Evolutionary conservation across 2,888 invertebrate genomes (phyloP).

Genomic region (Ennomos erosarius): DNA sequence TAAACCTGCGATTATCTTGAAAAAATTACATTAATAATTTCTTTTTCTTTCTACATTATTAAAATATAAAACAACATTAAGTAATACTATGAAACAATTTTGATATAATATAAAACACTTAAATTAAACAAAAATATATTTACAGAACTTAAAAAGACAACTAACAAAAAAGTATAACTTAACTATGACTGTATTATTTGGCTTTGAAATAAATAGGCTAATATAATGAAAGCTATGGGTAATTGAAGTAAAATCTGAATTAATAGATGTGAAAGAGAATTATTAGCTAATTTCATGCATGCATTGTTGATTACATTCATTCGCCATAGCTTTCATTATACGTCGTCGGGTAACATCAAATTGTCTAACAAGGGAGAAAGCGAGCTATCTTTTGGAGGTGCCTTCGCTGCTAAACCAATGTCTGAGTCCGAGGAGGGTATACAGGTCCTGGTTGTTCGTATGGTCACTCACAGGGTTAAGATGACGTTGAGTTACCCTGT

Average conservation of each 20-base stretch:
- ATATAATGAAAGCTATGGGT: slow-evolving; percentile 81
- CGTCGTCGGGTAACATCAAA: slow-evolving; percentile 83
- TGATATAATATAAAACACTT: slow-evolving; percentile 77
- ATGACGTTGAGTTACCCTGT: slow-evolving; percentile 60
- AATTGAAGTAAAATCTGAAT: slow-evolving; percentile 35
- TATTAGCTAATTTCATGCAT: slow-evolving; percentile 25
- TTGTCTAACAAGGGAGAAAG: slow-evolving; percentile 62
- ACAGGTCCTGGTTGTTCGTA: slow-evolving; percentile 71
- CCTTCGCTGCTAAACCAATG: slow-evolving; percentile 82
- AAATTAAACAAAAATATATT: slow-evolving; percentile 66
- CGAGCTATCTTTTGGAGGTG: slow-evolving; percentile 78
- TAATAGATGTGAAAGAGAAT: slow-evolving; percentile 15
- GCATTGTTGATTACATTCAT: slow-evolving; percentile 46
- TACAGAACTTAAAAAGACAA: slow-evolving; percentile 77
- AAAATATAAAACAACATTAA: slow-evolving; percentile 71
- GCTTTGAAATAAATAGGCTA: slow-evolving; percentile 84
- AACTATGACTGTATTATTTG: slow-evolving; percentile 85
- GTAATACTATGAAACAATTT: slow-evolving; percentile 77
- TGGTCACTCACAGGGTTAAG: slow-evolving; percentile 60
- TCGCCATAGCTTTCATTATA: slow-evolving; percentile 81
- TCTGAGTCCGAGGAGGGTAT: slow-evolving; percentile 76
- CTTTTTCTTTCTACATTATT: too few relatives aligned
- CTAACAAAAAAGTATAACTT: slow-evolving; percentile 78
- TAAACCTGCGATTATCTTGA: slow-evolving; percentile 70
- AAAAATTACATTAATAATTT: slow-evolving; percentile 62